Evolutionary conservation across 2,888 invertebrate species (phyloP).

Genomic region (Criorhina ranunculi): DNA sequence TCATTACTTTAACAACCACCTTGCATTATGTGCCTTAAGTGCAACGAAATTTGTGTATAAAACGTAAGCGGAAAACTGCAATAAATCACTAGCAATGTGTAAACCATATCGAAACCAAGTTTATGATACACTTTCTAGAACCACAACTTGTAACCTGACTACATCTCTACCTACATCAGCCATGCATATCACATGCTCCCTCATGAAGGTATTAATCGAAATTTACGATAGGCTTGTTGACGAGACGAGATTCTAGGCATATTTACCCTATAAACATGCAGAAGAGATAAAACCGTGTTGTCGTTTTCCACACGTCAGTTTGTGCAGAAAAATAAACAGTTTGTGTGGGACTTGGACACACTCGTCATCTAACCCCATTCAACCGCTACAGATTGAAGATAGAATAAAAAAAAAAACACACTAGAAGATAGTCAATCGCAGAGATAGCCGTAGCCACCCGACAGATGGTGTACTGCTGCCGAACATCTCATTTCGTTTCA

Average conservation of each 20-base stretch:
- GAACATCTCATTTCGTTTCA: conserved; percentile 21
- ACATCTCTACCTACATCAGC: conserved; percentile 4
- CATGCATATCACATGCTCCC: conserved; percentile 23
- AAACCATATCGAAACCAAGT: background rate
- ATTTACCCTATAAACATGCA: conserved; percentile 43
- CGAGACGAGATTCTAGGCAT: conserved; percentile 20
- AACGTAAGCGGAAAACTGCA: conserved; percentile 8
- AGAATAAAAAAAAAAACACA: conserved; percentile 2
- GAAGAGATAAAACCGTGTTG: conserved; percentile 37
- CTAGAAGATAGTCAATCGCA: conserved; percentile 17
- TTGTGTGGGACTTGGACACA: background rate
- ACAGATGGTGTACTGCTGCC: conserved; percentile 12
- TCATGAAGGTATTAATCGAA: conserved; percentile 10
- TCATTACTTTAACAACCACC: background rate
- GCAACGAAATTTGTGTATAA: background rate
- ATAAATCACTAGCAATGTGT: conserved; percentile 3
- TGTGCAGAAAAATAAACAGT: conserved; percentile 2
- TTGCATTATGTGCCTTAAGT: conserved; percentile 10
- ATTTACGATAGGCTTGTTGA: conserved; percentile 36
- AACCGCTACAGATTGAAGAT: conserved; percentile 18
- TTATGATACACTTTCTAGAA: conserved; percentile 2
- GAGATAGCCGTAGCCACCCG: conserved; percentile 16
- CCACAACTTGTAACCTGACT: background rate
- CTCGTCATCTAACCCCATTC: conserved; percentile 28
- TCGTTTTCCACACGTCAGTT: conserved; percentile 27